Evolutionary conservation across 1,140 invertebrate genomes (phyloP).

Genomic region (Hormaphis cornu): DNA sequence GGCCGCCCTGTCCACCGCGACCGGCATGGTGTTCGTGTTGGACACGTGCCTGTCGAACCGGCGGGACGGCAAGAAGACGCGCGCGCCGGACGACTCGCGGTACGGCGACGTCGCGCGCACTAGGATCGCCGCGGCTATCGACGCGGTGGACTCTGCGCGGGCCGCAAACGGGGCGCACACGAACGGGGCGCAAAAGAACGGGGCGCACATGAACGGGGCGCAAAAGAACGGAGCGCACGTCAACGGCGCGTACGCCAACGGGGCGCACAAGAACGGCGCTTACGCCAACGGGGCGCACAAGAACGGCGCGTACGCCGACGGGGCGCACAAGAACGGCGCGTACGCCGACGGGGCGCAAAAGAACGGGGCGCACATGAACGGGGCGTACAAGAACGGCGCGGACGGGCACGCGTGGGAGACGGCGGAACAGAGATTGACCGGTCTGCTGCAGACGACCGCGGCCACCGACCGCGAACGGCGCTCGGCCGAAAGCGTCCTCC

Average conservation of each 20-base stretch:
- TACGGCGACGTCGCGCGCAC: not conserved
- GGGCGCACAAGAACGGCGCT: not conserved
- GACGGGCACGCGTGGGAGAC: not conserved
- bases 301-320: not conserved
- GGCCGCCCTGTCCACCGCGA: conserved; percentile 56
- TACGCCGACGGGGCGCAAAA: not conserved
- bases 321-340: not conserved
- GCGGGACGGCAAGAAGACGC: conserved; percentile 3
- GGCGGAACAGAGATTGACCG: not conserved
- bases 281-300: not conserved
- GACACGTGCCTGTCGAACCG: conserved; percentile 32
- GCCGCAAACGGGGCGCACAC: not conserved
- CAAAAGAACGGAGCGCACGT: not conserved
- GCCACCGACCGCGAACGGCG: not conserved
- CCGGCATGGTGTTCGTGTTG: conserved; percentile 47
- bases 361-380: not conserved
- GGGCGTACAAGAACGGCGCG: not conserved
- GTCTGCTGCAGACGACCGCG: conserved; percentile 14
- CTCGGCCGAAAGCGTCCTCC: not conserved
- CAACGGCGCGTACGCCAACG: not conserved
- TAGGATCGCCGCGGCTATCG: not conserved
- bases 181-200: not conserved
- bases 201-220: not conserved
- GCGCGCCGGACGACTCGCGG: conserved; percentile 7
- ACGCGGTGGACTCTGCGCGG: not conserved